Evolutionary conservation across 2,888 invertebrate genomes (phyloP).

Genomic region (Mystacides longicornis): DNA sequence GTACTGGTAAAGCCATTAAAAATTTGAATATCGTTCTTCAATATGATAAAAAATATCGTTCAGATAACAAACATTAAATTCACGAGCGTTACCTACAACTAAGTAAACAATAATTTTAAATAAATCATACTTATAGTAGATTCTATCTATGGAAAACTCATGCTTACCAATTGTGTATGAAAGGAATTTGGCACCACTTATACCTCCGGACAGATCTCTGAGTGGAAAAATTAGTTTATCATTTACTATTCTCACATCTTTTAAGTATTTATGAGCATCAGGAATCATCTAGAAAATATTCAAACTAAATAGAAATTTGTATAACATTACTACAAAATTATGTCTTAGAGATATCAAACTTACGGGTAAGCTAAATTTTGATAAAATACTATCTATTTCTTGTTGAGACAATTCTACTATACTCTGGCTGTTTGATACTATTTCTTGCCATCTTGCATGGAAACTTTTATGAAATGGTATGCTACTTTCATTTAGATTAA

Average conservation of each 20-base stretch:
- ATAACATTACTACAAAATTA: not conserved
- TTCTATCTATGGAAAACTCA: too few species aligned
- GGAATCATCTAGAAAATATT: constrained; percentile 33
- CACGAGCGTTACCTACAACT: too few species aligned
- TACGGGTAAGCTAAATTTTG: constrained; percentile 53
- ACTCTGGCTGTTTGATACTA: constrained; percentile 39
- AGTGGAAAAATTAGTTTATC: constrained; percentile 59
- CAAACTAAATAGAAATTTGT: not conserved
- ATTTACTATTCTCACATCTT: constrained; percentile 50
- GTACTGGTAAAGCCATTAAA: too few species aligned
- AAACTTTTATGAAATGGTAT: not conserved
- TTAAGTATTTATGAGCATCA: constrained; percentile 39
- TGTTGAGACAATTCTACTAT: constrained; percentile 42
- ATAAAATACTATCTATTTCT: constrained; percentile 41
- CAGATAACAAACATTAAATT: too few species aligned
- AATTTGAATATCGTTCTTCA: too few species aligned
- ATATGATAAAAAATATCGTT: too few species aligned
- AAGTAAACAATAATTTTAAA: too few species aligned
- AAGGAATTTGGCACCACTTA: constrained; percentile 47
- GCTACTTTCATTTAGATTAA: not conserved
- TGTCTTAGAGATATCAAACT: constrained; percentile 11
- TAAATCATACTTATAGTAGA: too few species aligned
- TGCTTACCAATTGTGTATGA: not conserved
- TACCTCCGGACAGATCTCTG: constrained; percentile 49
- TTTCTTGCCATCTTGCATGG: constrained; percentile 41